Conservation (phyloP, 1,140 invertebrate genomes). For the Papilio glaucus region DNA sequence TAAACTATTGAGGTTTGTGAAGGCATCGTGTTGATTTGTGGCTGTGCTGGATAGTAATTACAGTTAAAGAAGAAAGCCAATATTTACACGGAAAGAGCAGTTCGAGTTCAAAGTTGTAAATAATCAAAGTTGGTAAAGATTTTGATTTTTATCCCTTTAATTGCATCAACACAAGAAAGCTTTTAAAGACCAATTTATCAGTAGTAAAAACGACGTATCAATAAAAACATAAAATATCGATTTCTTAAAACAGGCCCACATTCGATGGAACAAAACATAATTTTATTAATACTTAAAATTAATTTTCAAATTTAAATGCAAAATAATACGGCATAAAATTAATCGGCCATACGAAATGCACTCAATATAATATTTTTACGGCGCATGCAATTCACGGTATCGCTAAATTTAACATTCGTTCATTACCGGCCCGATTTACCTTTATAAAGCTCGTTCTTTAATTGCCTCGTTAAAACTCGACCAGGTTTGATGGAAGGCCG, state of each 20-base stretch:
- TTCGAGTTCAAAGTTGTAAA: too few relatives aligned
- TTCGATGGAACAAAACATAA: neutral
- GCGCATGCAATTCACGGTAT: conserved; percentile 40
- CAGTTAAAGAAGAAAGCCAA: too few relatives aligned
- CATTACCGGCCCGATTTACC: conserved; percentile 41
- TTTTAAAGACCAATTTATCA: neutral
- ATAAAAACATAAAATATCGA: neutral
- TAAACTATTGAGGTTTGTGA: too few relatives aligned
- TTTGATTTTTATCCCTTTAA: too few relatives aligned
- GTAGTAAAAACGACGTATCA: neutral
- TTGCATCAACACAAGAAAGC: neutral
- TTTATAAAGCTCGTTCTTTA: conserved; percentile 42
- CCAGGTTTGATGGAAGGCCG: conserved; percentile 26
- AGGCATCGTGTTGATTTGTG: too few relatives aligned
- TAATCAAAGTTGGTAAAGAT: too few relatives aligned
- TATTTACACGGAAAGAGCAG: too few relatives aligned
- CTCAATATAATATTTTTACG: conserved; percentile 40
- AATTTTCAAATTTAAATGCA: conserved; percentile 23
- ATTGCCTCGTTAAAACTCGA: conserved; percentile 44
- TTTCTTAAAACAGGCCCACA: neutral
- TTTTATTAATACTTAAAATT: conserved; percentile 10
- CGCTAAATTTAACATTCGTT: conserved; percentile 41
- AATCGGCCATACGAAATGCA: conserved; percentile 30
- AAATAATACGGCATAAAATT: conserved; percentile 33
- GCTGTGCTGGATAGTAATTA: too few relatives aligned